Evolutionary conservation across 2,888 invertebrate genomes (phyloP).

Genomic region (Amphipoea lucens): DNA sequence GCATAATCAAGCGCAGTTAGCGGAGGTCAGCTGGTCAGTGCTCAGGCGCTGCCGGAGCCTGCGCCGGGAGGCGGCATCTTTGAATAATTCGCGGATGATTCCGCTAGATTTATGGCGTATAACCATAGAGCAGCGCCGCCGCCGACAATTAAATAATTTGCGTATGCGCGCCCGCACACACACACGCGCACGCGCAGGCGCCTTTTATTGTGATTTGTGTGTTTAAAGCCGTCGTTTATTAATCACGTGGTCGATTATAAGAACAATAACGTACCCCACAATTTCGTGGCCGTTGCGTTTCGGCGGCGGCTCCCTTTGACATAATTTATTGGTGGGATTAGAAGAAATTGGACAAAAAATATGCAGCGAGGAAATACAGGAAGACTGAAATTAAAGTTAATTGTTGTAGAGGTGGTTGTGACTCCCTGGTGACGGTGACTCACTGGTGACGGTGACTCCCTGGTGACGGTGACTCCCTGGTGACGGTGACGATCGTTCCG

Average conservation of each 20-base stretch:
- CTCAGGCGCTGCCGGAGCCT: constrained; percentile 37
- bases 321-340: constrained; percentile 62
- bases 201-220: constrained; percentile 79
- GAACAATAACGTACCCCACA: constrained; percentile 68
- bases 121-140: constrained; percentile 83
- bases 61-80: constrained; percentile 80
- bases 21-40: constrained; percentile 44
- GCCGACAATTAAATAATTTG: constrained; percentile 88
- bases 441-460: background rate
- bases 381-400: constrained; percentile 38
- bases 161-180: constrained; percentile 77
- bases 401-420: background rate
- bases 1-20: constrained; percentile 45
- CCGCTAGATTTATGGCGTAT: constrained; percentile 87
- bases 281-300: constrained; percentile 64
- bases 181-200: constrained; percentile 48
- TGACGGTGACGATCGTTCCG: too few relatives aligned
- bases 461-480: too few relatives aligned
- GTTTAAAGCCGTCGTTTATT: constrained; percentile 73
- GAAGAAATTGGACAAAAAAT: constrained; percentile 57
- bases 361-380: constrained; percentile 40
- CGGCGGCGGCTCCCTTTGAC: constrained; percentile 48
- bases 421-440: too few relatives aligned
- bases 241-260: constrained; percentile 68
- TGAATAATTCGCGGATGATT: constrained; percentile 86